Conservation (phyloP, 2,888 invertebrate genomes). For the Nymphalis polychloros region DNA sequence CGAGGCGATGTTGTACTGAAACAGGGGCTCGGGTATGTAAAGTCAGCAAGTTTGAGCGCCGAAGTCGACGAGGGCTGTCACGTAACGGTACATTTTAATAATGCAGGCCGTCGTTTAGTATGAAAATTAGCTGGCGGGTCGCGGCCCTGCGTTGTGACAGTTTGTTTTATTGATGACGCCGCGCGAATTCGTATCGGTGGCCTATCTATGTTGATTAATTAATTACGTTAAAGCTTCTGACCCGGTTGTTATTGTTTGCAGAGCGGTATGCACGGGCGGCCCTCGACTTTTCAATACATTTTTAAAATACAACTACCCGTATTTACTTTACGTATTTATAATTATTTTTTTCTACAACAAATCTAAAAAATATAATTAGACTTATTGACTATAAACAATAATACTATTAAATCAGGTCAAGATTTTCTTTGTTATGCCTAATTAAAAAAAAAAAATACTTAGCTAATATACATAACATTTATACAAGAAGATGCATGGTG, state of each 20-base stretch:
- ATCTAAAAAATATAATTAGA: too few relatives aligned
- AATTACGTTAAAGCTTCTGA: constrained; percentile 21
- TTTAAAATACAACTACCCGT: neutral
- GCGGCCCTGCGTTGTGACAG: constrained; percentile 53
- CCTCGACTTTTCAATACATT: neutral
- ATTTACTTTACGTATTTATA: too few relatives aligned
- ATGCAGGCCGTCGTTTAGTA: constrained; percentile 78
- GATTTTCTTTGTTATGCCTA: too few relatives aligned
- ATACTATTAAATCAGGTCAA: too few relatives aligned
- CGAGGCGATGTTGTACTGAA: constrained; percentile 41
- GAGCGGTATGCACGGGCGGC: neutral
- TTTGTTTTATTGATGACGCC: constrained; percentile 68
- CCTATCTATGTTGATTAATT: constrained; percentile 14
- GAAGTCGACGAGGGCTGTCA: constrained; percentile 69
- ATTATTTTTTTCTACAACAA: too few relatives aligned
- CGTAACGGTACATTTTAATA: constrained; percentile 75
- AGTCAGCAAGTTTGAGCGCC: constrained; percentile 62
- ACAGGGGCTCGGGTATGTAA: constrained; percentile 29
- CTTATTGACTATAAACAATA: too few relatives aligned
- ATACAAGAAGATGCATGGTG: too few relatives aligned
- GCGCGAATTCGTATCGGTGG: constrained; percentile 23
- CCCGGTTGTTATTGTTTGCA: constrained; percentile 9
- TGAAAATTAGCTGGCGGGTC: constrained; percentile 76
- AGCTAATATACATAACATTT: too few relatives aligned
- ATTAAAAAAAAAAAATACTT: too few relatives aligned